A percentile compares a stretch with the other conserved stretches of the same genome.
Conservation (phyloP, 2,113 vertebrate genomes). For the Macroglossus sobrinus region DNA sequence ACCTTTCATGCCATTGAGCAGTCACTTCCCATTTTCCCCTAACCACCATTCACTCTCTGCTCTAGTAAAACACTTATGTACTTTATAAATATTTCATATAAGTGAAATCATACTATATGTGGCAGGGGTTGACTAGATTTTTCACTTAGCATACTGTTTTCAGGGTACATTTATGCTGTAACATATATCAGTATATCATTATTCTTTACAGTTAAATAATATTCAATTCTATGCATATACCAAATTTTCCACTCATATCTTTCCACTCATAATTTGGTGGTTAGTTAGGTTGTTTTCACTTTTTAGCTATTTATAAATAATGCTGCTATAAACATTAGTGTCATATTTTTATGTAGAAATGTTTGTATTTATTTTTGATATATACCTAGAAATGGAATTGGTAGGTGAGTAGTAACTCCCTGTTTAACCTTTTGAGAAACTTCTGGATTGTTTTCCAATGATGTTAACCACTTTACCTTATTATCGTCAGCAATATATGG, state of each 20-base stretch:
- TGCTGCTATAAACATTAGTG: not conserved
- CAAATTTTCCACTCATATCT: not conserved
- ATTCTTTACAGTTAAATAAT: not conserved
- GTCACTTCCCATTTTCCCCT: not conserved
- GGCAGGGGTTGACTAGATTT: not conserved
- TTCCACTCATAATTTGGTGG: not conserved
- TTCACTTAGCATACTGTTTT: not conserved
- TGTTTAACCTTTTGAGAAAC: not conserved
- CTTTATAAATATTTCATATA: not conserved
- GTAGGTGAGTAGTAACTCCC: not conserved
- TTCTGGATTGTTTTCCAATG: not conserved
- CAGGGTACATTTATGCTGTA: not conserved
- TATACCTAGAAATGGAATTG: not conserved
- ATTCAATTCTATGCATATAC: not conserved
- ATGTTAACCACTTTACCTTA: not conserved
- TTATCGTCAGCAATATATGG: not conserved
- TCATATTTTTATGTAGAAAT: not conserved
- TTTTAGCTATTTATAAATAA: not conserved
- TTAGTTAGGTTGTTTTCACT: not conserved
- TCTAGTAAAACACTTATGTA: not conserved
- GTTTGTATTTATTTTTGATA: not conserved
- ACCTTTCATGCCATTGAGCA: not conserved
- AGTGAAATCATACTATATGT: not conserved
- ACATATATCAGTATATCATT: not conserved
- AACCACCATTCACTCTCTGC: not conserved